Conservation (phyloP, 1,140 invertebrate genomes). For the Wiebesia pumilae region DNA sequence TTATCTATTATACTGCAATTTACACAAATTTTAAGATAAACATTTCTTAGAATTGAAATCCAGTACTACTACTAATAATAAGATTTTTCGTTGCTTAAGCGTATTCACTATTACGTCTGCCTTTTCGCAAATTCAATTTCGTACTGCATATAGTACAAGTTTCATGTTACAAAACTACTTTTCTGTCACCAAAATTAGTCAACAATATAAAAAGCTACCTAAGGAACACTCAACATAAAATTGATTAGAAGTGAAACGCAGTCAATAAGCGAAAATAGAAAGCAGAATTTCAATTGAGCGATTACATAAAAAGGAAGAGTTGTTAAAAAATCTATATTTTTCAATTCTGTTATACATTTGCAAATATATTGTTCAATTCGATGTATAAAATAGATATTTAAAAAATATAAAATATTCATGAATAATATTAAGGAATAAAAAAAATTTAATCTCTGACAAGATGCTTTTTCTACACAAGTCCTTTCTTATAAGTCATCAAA, state of each 20-base stretch:
- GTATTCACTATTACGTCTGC: constrained; percentile 20
- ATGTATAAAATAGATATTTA: constrained; percentile 10
- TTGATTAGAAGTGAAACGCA: constrained; percentile 31
- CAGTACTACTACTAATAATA: not conserved
- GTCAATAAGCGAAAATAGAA: constrained; percentile 18
- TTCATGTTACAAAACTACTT: constrained; percentile 11
- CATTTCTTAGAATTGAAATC: too few species aligned
- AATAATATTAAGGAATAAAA: constrained; percentile 23
- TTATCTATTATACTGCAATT: too few species aligned
- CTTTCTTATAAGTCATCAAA: too few species aligned
- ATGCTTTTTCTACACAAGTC: not conserved
- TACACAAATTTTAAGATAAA: too few species aligned
- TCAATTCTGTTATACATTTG: constrained; percentile 19
- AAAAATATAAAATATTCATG: constrained; percentile 38
- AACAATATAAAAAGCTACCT: constrained; percentile 3
- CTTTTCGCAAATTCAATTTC: constrained; percentile 28
- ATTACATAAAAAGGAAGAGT: constrained; percentile 29
- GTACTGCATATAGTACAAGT: not conserved
- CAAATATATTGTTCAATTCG: constrained; percentile 27
- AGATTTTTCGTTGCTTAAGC: not conserved
- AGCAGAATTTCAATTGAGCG: constrained; percentile 35
- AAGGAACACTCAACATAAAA: constrained; percentile 11
- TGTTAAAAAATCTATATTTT: constrained; percentile 27
- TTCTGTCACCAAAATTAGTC: constrained; percentile 33
- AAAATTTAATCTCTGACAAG: too few species aligned